Conservation (phyloP, 2,888 invertebrate species). For the Strigamia maritima region DNA sequence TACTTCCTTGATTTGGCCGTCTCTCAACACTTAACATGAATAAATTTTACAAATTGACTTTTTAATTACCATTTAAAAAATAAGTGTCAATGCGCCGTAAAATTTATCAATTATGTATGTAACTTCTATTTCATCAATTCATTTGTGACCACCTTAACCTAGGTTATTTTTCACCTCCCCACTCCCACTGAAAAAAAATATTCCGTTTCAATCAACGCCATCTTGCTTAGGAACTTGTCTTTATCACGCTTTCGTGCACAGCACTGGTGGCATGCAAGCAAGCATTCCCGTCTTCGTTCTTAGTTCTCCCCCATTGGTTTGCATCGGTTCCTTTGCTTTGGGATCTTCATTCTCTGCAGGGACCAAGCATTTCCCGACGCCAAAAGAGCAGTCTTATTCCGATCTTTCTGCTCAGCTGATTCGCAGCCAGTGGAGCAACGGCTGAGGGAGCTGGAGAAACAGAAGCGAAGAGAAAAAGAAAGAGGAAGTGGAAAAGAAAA, state of each 20-base stretch:
- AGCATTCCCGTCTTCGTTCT: conserved; percentile 29
- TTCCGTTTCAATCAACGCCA: conserved; percentile 29
- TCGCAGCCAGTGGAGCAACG: conserved; percentile 4
- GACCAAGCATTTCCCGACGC: conserved; percentile 27
- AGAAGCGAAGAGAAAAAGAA: neutral
- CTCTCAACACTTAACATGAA: too few species aligned
- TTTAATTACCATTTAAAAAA: too few species aligned
- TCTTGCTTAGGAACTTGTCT: conserved; percentile 21
- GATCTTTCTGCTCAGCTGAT: conserved; percentile 27
- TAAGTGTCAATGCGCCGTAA: too few species aligned
- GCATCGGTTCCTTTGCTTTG: conserved; percentile 29
- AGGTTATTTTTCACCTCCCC: neutral
- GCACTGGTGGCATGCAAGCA: conserved; percentile 24
- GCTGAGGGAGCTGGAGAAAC: neutral
- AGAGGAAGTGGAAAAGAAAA: neutral
- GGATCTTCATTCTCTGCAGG: conserved; percentile 26
- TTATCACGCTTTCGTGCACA: conserved; percentile 22
- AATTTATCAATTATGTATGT: too few species aligned
- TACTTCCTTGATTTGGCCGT: neutral
- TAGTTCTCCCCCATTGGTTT: conserved; percentile 29
- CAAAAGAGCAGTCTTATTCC: conserved; percentile 28
- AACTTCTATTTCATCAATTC: neutral
- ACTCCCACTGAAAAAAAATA: neutral
- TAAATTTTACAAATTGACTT: too few species aligned
- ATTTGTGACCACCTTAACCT: neutral